Evolutionary conservation across 2,113 vertebrate species (phyloP), one percentile per base, ranked within the genome.

Genomic region (Copsychus sechellarum): DNA sequence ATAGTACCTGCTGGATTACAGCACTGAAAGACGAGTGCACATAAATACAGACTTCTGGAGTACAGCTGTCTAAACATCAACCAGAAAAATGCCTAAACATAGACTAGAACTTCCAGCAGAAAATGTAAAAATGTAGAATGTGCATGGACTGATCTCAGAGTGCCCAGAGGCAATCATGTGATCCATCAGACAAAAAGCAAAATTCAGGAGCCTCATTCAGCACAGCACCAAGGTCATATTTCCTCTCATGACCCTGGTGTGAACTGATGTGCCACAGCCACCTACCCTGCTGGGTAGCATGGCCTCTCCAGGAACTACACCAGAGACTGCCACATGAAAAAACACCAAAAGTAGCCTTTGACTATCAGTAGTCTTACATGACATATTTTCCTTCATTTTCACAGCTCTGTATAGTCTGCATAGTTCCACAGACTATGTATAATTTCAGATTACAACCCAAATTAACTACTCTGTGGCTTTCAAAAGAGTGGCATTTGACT

Each of bases 201-300:
- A 62, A 66, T 21, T 61, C 51, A 53, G 31, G 43, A 91, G 28
- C 23, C 62, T 81, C 28, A 24, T 34, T 43, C 76, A 69, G n/a
- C 1, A 0, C 3, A 48, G 62, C 53, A 57, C 7, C 0, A 6
- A 65, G 36, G 7, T 57, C 2, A 3, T 1, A 4, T 54, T 71
- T 88, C 45, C 8, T 79, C 73, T 81, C 31, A 11, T 1, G 2
- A 47, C 15, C 6, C 11, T 2, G 2, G 22, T 8, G n/a, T 23
- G 56, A 56, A 54, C 14, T 42, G n/a, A 66, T 1, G 2, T 40
- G 60, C 17, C 4, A 5, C n/a, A 61, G 47, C 8, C 31, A 66
- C 10, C 4, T 11, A 14, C 3, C 1, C 36, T 86, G 26, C 23
- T 40, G 40, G 29, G 57, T 51, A 47, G 28, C 0, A 0, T 33